Evolutionary conservation across 2,113 vertebrate genomes (phyloP).

Genomic region (Entelurus aequoreus): DNA sequence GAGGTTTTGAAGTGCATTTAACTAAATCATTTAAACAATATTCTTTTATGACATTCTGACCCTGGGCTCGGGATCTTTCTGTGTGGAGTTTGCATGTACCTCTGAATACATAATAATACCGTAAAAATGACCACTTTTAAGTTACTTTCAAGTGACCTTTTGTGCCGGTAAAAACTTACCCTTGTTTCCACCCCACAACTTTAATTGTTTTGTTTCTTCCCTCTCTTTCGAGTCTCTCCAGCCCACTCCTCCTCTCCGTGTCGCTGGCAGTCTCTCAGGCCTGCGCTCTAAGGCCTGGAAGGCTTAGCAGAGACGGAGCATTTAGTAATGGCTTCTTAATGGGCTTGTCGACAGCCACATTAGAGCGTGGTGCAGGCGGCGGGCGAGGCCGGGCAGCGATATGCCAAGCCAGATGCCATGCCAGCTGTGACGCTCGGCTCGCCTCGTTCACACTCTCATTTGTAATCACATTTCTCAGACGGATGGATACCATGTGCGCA

Average conservation of each 20-base stretch:
- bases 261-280: conserved; percentile 50
- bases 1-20: too few relatives aligned
- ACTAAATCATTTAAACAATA: too few relatives aligned
- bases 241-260: conserved; percentile 24
- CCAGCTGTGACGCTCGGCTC: conserved; percentile 65
- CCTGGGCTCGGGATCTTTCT: too few relatives aligned
- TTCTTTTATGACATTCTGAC: too few relatives aligned
- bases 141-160: too few relatives aligned
- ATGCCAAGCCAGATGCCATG: conserved; percentile 71
- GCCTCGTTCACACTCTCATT: conserved; percentile 62
- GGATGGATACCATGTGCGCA: conserved; percentile 55
- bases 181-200: too few relatives aligned
- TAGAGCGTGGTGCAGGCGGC: conserved; percentile 62
- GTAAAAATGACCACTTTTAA: too few relatives aligned
- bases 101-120: too few relatives aligned
- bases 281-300: conserved; percentile 59
- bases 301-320: conserved; percentile 60
- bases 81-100: too few relatives aligned
- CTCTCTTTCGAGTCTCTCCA: not conserved
- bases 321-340: conserved; percentile 75
- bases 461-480: conserved; percentile 71
- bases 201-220: not conserved
- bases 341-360: conserved; percentile 72
- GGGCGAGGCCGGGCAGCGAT: conserved; percentile 60
- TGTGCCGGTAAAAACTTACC: not conserved